phyloP scores from a whole-genome alignment of 2,888 invertebrate species.

The Syrista parreyssii region DNA sequence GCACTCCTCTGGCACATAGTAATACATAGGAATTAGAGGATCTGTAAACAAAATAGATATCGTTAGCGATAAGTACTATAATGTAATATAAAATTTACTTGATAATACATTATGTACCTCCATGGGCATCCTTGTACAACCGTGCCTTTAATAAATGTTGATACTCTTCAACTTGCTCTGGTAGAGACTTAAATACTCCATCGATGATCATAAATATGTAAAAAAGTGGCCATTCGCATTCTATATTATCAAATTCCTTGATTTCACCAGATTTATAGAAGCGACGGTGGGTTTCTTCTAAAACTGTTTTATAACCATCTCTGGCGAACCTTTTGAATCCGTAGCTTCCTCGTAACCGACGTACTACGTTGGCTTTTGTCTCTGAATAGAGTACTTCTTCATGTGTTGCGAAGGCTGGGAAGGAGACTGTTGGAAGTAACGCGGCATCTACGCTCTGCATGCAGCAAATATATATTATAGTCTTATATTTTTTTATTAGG shows the following conservation, averaged over 20 bases:
- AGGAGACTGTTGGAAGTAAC: conserved; percentile 92
- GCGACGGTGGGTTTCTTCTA: conserved; percentile 83
- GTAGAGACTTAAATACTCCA: conserved; percentile 87
- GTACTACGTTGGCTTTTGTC: conserved; percentile 87
- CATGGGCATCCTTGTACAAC: conserved; percentile 83
- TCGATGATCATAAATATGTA: conserved; percentile 96
- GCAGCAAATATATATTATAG: not conserved
- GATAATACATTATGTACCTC: conserved; percentile 70
- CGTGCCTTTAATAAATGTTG: conserved; percentile 85
- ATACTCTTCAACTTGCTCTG: conserved; percentile 93
- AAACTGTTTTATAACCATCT: conserved; percentile 91
- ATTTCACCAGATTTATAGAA: conserved; percentile 93
- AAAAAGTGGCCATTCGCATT: conserved; percentile 98
- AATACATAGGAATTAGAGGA: conserved; percentile 95
- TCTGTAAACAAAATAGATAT: conserved; percentile 68
- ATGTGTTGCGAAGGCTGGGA: conserved; percentile 98
- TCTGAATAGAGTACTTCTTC: conserved; percentile 88
- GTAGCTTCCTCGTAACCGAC: conserved; percentile 85
- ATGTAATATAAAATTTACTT: conserved; percentile 1
- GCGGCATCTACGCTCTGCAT: conserved; percentile 92
- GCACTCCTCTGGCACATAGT: conserved; percentile 80
- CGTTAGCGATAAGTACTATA: conserved; percentile 3
- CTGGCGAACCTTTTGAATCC: conserved; percentile 95
- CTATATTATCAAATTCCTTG: conserved; percentile 95
- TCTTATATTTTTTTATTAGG: not conserved